Evolutionary conservation across 2,797 vertebrate genomes (phyloP).

Genomic region (Xerus rutilus): DNA sequence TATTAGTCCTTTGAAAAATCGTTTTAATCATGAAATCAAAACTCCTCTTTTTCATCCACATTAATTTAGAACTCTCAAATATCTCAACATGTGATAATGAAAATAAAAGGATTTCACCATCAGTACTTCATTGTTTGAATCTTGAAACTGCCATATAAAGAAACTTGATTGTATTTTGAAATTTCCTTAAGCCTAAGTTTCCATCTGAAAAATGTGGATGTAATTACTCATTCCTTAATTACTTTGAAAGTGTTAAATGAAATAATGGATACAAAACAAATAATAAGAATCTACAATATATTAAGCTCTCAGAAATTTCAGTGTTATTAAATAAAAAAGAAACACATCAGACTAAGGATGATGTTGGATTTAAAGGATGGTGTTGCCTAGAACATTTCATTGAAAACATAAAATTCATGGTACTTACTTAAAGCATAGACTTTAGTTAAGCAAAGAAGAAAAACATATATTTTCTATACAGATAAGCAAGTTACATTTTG

Average conservation of each 20-base stretch:
- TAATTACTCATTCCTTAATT: background rate
- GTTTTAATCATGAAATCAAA: constrained; percentile 11
- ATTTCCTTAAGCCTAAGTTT: background rate
- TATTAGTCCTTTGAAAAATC: background rate
- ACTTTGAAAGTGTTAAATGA: background rate
- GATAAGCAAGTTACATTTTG: background rate
- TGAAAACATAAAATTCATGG: background rate
- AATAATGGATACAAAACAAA: background rate
- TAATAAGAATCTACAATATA: background rate
- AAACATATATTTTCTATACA: background rate
- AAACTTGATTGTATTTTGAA: background rate
- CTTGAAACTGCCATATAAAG: background rate
- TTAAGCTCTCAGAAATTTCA: background rate
- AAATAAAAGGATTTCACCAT: constrained; percentile 35
- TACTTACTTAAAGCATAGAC: background rate
- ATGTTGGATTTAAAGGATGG: background rate
- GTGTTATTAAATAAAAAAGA: background rate
- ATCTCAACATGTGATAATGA: background rate
- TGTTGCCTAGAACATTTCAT: background rate
- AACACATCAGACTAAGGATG: background rate
- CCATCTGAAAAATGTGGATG: background rate
- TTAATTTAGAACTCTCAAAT: constrained; percentile 22
- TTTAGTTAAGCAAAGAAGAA: background rate
- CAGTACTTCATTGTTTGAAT: background rate
- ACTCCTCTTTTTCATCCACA: background rate